Base-by-base conservation (phyloP, 2,797 vertebrate species). In the Alexandromys oeconomus region DNA sequence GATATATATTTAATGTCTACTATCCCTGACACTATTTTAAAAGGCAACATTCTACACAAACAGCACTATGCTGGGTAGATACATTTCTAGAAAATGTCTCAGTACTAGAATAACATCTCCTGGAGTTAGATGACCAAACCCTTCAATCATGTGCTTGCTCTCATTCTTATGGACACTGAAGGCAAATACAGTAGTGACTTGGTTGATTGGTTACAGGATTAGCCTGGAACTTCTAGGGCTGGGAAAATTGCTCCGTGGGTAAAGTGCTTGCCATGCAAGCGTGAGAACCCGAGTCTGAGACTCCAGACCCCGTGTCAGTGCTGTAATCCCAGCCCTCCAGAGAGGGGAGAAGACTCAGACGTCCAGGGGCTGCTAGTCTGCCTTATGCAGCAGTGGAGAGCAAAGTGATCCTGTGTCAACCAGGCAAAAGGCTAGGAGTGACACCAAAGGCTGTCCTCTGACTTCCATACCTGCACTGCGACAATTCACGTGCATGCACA, bases 71-170 rank as follows among this genome's bases (percentile, higher is more conserved):
- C 4, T 9, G 40, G 57, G 51, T n/a, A 80, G 1, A 59, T 51
- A 46, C 0, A 85, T 63, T 92, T 81, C 15, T 61, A 92, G 46
- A 17, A 93, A 84, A 91, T 61, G 29, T 85, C 13, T 73, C 65
- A 67, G 57, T 65, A 61, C 63, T 82, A 80, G n/a, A 15, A 81
- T 90, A 76, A 88, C 37, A 19, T 73, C 71, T 95, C 46, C 77
- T 76, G 90, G 40, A 92, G 7, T 3, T 89, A 37, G 81, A 86
- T 13, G 54, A 89, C 10, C 25, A 80, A 82, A 91, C 46, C 11
- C 79, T 95, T 95, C 86, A 91, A 67, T 61, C 92, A 93, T 40
- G 21, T 51, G 82, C 6, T 43, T 73, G 31, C 78, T 76, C 92
- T 54, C 46, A 82, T 17, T 34, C 59, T 29, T 29, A 19, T 89